Conservation (phyloP, 2,888 invertebrate species). For the Drosophila lacicola region DNA sequence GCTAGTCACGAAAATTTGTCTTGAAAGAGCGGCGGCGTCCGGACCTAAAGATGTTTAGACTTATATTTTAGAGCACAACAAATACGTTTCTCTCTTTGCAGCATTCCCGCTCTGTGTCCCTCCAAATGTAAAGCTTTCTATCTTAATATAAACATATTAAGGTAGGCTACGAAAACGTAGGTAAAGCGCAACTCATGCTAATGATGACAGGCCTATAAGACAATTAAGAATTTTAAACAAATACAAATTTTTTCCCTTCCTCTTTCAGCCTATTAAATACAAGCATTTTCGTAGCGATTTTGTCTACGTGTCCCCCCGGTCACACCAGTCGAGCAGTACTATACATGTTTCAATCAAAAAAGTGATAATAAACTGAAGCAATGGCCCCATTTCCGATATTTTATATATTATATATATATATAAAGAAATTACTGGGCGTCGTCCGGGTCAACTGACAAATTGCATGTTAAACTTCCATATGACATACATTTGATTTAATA, state of each 20-base stretch:
- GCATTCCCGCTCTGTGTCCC: background rate
- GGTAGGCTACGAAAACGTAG: constrained; percentile 30
- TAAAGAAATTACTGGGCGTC: too few species aligned
- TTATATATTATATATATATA: too few species aligned
- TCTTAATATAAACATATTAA: constrained; percentile 29
- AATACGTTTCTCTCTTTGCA: background rate
- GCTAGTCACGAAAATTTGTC: constrained; percentile 15
- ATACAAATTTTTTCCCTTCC: background rate
- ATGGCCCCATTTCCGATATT: too few species aligned
- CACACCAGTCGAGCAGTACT: too few species aligned
- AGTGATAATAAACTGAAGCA: too few species aligned
- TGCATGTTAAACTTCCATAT: too few species aligned
- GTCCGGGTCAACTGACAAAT: too few species aligned
- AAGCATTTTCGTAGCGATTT: too few species aligned
- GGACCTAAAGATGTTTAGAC: constrained; percentile 11
- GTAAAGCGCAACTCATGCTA: constrained; percentile 44
- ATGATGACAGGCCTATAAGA: constrained; percentile 41
- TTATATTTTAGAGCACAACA: constrained; percentile 11
- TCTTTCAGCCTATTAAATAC: background rate
- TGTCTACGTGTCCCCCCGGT: too few species aligned
- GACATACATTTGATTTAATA: too few species aligned
- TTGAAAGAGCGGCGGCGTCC: constrained; percentile 2
- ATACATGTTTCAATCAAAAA: too few species aligned
- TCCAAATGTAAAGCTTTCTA: constrained; percentile 39
- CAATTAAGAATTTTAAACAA: constrained; percentile 15